These are phyloP conservation scores for Struthio camelus DNA, from an alignment of 2,113 vertebrate genomes.

Conservation along the genomic window DNA sequence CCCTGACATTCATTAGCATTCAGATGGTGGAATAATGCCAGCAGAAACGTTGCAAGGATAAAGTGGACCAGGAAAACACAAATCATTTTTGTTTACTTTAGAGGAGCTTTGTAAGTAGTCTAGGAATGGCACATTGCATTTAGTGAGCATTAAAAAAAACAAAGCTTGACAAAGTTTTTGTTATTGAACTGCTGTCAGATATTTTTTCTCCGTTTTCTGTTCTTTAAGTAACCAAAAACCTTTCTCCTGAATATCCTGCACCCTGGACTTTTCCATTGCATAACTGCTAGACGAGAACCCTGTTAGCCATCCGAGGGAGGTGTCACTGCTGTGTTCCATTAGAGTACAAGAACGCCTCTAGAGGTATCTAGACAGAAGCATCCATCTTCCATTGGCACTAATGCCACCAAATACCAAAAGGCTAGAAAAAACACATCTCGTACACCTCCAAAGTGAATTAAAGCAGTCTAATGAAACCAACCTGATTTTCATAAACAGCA, in stretches of 20 bases:
- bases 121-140: slow-evolving; percentile 10
- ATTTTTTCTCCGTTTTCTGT: not conserved
- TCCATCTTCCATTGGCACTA: not conserved
- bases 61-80: slow-evolving; percentile 49
- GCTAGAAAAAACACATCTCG: not conserved
- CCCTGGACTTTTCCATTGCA: not conserved
- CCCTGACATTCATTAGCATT: slow-evolving; percentile 57
- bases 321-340: not conserved
- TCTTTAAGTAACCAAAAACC: not conserved
- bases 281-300: not conserved
- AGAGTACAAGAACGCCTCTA: not conserved
- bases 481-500: not conserved
- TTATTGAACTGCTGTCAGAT: not conserved
- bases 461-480: not conserved
- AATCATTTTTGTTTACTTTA: slow-evolving; percentile 59
- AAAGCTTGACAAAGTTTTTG: not conserved
- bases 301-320: not conserved
- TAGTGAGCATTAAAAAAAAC: not conserved
- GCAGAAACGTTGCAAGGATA: slow-evolving; percentile 20
- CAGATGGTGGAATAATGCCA: slow-evolving; percentile 29
- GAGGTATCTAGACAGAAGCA: not conserved
- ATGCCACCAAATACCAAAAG: not conserved
- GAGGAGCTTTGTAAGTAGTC: slow-evolving; percentile 17
- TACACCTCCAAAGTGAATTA: not conserved
- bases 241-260: not conserved